Evolutionary conservation across 2,888 invertebrate genomes (phyloP), one percentile per base, ranked within the genome.

Genomic region (Monopis laevigella): DNA sequence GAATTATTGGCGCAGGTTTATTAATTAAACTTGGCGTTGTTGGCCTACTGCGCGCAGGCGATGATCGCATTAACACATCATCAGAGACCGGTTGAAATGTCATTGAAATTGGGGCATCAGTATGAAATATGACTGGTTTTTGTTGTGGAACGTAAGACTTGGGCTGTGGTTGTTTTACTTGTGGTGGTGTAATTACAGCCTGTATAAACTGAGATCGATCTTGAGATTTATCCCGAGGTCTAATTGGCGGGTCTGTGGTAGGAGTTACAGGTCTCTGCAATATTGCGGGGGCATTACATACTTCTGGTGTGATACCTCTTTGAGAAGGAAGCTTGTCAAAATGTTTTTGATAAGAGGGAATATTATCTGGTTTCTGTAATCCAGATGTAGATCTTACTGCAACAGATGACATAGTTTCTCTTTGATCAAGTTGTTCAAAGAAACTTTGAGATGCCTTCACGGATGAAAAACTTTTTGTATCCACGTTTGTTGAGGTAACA

Each of bases 1-100:
- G 92, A 50, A 93, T 86, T 39, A 86, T 81, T 8, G 90, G 86
- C 1, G 89, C 88, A 17, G 91, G 88, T 64, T 88, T 88, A 58
- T 89, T 90, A 43, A 86, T 87, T 69, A 85, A 66, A 56, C 88
- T 88, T 0, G 91, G 90, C 13, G 90, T 90, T 44, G 82, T 77
- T 3, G 90, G 83, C 42, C 88, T 77, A 46, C 78, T 77, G 38
- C 77, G 66, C 18, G 70, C 68, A 2, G 84, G 82, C 10, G 86
- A 86, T 45, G 78, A 80, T 44, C 82, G 74, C 27, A 83, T 65
- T 45, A 66, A 66, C 42, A 54, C 67, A 48, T 85, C 84, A 49
- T 87, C 86, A 47, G 77, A 67, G 52, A 88, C 83, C 40, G 88
- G 85, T 69, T 87, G 87, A 62, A 87, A 88, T 54, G 83, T 82